phyloP scores from a whole-genome alignment of 2,797 vertebrate species.

The Cossypha niveicapilla region DNA sequence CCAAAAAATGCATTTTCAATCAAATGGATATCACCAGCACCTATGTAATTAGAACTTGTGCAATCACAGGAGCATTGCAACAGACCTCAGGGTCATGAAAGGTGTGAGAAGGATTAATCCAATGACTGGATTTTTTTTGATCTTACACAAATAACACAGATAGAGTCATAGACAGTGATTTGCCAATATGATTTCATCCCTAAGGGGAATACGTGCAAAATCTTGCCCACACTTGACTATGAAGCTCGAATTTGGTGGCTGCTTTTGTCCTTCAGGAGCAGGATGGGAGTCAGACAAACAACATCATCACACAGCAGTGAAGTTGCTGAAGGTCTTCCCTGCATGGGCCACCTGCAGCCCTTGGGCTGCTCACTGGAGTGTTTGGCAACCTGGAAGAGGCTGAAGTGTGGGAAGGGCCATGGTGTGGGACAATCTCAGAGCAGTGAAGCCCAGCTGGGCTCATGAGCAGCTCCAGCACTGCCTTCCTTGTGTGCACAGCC shows the following conservation, averaged over 20 bases:
- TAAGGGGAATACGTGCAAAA: background rate
- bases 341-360: background rate
- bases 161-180: background rate
- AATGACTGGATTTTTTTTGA: background rate
- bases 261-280: background rate
- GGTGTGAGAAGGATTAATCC: conserved; percentile 13
- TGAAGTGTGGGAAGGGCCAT: background rate
- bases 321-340: background rate
- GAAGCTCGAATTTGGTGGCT: background rate
- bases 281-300: background rate
- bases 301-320: background rate
- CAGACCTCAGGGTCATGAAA: conserved; percentile 21
- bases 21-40: background rate
- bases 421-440: background rate
- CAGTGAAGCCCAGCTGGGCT: background rate
- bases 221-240: background rate
- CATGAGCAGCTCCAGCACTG: background rate
- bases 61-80: conserved; percentile 27
- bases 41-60: conserved; percentile 15
- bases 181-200: background rate
- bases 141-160: background rate
- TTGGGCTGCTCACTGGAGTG: background rate
- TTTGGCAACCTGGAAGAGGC: background rate
- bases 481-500: background rate
- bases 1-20: background rate